phyloP scores from a whole-genome alignment of 2,888 invertebrate species.

The Cephus runcator region DNA sequence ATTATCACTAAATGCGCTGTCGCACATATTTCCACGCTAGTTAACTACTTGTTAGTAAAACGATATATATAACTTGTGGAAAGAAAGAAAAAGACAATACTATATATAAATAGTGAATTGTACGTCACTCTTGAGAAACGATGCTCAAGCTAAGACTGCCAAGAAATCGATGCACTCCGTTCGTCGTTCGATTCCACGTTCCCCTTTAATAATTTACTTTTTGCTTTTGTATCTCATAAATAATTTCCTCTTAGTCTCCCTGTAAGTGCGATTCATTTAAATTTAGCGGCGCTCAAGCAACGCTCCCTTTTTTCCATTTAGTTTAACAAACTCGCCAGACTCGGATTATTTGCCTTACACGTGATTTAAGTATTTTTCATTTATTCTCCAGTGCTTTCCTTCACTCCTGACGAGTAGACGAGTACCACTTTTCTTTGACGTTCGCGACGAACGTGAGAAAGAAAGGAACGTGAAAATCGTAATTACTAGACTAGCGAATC shows the following conservation, averaged over 20 bases:
- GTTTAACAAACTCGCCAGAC: not conserved
- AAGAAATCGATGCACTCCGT: conserved; percentile 28
- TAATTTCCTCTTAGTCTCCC: not conserved
- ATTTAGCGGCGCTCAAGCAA: not conserved
- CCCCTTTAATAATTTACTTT: not conserved
- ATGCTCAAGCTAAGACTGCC: conserved; percentile 56
- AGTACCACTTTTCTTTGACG: not conserved
- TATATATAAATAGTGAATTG: not conserved
- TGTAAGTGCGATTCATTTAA: not conserved
- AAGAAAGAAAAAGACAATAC: conserved; percentile 6
- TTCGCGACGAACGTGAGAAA: not conserved
- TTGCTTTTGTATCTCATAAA: not conserved
- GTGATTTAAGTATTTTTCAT: not conserved
- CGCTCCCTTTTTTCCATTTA: not conserved
- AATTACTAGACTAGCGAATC: not conserved
- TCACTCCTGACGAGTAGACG: not conserved
- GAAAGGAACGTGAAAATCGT: not conserved
- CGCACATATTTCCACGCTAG: not conserved
- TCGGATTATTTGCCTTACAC: not conserved
- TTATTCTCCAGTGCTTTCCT: not conserved
- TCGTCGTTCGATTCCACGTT: not conserved
- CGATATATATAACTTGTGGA: not conserved
- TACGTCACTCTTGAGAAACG: conserved; percentile 21
- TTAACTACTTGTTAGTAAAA: not conserved
- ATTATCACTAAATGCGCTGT: not conserved